A percentile compares a stretch with the other conserved stretches of the same genome.
Conservation (phyloP, 30 jellyfish, hydroid and myxozoan genomes). For the Hydractinia echinata region DNA sequence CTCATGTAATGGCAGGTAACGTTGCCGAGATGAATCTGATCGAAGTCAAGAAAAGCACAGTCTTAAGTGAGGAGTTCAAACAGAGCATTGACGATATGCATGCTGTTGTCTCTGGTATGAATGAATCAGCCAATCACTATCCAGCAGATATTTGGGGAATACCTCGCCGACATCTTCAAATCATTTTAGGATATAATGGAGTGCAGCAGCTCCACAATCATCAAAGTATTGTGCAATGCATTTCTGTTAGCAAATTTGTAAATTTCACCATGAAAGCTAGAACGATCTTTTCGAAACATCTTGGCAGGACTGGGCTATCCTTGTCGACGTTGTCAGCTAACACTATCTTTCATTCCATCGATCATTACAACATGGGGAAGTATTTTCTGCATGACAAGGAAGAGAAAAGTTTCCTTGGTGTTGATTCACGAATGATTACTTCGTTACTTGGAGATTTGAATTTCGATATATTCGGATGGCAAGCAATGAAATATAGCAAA, state of each 20-base stretch:
- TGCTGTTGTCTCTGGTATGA: slow-evolving; percentile 26
- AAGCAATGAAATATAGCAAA: slow-evolving; percentile 20
- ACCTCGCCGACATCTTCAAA: slow-evolving; percentile 16
- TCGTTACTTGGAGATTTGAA: slow-evolving; percentile 8
- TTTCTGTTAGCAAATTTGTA: background rate
- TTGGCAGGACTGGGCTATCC: slow-evolving; percentile 17
- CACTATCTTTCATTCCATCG: slow-evolving; percentile 21
- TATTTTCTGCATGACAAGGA: slow-evolving; percentile 10
- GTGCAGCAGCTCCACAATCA: slow-evolving; percentile 1
- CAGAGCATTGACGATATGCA: slow-evolving; percentile 19
- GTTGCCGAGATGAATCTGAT: slow-evolving; percentile 8
- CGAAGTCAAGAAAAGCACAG: slow-evolving; percentile 5
- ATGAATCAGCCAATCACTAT: slow-evolving; percentile 29
- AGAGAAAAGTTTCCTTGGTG: slow-evolving; percentile 11
- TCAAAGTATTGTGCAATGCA: background rate
- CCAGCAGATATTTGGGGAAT: slow-evolving; percentile 35
- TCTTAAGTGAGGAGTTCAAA: background rate
- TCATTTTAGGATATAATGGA: slow-evolving; percentile 19
- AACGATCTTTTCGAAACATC: background rate
- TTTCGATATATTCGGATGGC: slow-evolving; percentile 7
- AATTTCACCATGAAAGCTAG: slow-evolving; percentile 22
- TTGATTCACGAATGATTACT: slow-evolving; percentile 19
- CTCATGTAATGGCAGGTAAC: slow-evolving; percentile 21
- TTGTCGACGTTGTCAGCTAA: slow-evolving; percentile 16
- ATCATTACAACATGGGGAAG: slow-evolving; percentile 23